These are phyloP conservation scores for Pelagia noctiluca DNA, from an alignment of 30 jellyfish, hydroid and myxozoan species.

Conservation along the genomic window DNA sequence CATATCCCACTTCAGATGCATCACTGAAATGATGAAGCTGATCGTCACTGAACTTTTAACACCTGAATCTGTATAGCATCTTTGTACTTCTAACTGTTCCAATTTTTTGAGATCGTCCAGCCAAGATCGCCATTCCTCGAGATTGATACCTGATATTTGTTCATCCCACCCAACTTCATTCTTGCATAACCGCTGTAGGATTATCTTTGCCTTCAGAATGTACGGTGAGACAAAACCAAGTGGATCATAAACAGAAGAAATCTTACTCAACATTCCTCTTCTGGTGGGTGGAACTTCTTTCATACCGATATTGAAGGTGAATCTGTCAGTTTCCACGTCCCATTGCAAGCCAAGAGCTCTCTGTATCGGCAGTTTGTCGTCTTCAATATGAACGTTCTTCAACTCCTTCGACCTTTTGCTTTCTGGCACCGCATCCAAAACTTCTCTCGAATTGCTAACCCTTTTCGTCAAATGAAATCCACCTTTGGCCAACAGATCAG, in stretches of 20 bases:
- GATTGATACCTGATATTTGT: constrained; percentile 8
- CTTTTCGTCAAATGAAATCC: constrained; percentile 55
- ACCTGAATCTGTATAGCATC: constrained; percentile 14
- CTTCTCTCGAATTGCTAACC: constrained; percentile 32
- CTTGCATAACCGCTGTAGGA: constrained; percentile 38
- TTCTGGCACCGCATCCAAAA: constrained; percentile 34
- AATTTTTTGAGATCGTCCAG: constrained; percentile 14
- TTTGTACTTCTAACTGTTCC: constrained; percentile 7
- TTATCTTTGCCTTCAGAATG: constrained; percentile 28
- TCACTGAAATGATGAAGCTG: constrained; percentile 45
- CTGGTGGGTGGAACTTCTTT: constrained; percentile 31
- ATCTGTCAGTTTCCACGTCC: constrained; percentile 38
- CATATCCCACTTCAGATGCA: constrained; percentile 56
- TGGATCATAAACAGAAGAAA: constrained; percentile 49
- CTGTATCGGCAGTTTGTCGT: constrained; percentile 26
- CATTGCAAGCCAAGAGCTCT: constrained; percentile 36
- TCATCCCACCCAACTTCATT: constrained; percentile 47
- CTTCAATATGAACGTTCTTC: constrained; percentile 14
- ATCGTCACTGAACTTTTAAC: neutral
- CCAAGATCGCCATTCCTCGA: constrained; percentile 30
- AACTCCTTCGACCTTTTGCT: constrained; percentile 31
- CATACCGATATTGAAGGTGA: constrained; percentile 6
- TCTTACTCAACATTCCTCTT: constrained; percentile 33
- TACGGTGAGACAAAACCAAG: constrained; percentile 54
- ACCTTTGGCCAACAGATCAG: constrained; percentile 23